Conservation (phyloP, 2,797 vertebrate genomes). For the Vireo griseus region DNA sequence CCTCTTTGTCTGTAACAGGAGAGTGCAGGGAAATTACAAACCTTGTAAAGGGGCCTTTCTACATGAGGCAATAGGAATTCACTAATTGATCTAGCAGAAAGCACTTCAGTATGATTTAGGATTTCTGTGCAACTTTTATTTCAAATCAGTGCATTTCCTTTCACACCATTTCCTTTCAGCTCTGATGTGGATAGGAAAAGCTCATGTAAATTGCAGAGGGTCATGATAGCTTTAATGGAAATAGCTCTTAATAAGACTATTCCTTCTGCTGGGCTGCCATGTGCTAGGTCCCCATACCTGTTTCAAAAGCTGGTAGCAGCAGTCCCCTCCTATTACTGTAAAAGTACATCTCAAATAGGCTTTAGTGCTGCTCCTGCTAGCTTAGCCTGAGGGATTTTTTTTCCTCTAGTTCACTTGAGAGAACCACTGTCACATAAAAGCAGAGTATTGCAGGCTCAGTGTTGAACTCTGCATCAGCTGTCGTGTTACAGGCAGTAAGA, state of each 20-base stretch:
- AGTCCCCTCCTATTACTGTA: neutral
- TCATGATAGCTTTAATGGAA: conserved; percentile 51
- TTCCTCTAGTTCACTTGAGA: neutral
- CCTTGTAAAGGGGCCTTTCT: neutral
- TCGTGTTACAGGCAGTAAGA: neutral
- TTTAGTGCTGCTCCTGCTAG: neutral
- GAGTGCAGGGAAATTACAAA: neutral
- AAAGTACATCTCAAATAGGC: neutral
- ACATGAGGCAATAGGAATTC: neutral
- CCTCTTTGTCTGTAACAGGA: neutral
- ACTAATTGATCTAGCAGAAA: neutral
- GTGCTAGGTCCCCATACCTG: neutral
- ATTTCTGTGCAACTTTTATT: conserved; percentile 7
- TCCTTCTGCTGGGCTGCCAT: conserved; percentile 11
- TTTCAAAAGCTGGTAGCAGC: conserved; percentile 19
- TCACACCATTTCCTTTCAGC: conserved; percentile 39
- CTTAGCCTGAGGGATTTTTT: neutral
- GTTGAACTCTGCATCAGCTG: neutral
- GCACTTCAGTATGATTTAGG: neutral
- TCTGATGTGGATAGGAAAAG: conserved; percentile 14
- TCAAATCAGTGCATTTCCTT: neutral
- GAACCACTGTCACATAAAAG: neutral
- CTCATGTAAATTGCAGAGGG: conserved; percentile 45
- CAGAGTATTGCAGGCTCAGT: neutral
- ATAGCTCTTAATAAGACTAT: conserved; percentile 44